Evolutionary conservation across 2,888 invertebrate species (phyloP).

Genomic region (Gari tellinella): DNA sequence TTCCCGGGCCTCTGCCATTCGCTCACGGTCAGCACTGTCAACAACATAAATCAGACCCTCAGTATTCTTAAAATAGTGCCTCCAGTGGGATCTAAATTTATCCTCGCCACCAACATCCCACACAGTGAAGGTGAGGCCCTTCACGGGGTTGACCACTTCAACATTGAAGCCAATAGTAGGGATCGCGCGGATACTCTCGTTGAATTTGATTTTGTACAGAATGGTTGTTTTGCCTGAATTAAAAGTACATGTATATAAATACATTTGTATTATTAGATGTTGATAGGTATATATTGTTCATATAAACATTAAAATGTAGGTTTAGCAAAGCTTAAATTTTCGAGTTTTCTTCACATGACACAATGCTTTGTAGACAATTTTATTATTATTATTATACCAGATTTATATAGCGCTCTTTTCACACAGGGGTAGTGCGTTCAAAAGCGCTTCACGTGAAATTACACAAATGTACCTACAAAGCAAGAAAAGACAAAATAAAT

Average conservation of each 20-base stretch:
- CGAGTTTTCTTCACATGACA: no score
- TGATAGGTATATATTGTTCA: no score
- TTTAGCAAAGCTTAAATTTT: no score
- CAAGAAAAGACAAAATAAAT: no score
- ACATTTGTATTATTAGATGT: neutral
- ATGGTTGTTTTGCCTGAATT: slow-evolving; percentile 82
- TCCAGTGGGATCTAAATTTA: slow-evolving; percentile 81
- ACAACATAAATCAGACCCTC: slow-evolving; percentile 82
- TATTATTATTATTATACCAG: no score
- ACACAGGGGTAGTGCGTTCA: no score
- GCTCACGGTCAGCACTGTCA: slow-evolving; percentile 81
- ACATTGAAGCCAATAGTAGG: slow-evolving; percentile 84
- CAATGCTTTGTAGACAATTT: no score
- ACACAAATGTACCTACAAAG: no score
- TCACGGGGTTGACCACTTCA: slow-evolving; percentile 80
- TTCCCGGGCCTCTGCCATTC: slow-evolving; percentile 79
- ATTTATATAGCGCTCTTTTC: no score
- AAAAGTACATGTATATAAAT: no score
- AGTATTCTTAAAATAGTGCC: slow-evolving; percentile 79
- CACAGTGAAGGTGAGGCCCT: slow-evolving; percentile 80
- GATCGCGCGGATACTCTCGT: slow-evolving; percentile 81
- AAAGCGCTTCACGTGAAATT: no score
- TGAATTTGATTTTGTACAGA: slow-evolving; percentile 83
- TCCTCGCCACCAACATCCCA: slow-evolving; percentile 84
- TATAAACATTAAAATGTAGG: no score